phyloP scores from a whole-genome alignment of 2,113 vertebrate genomes.

The Pterocles burchelli region DNA sequence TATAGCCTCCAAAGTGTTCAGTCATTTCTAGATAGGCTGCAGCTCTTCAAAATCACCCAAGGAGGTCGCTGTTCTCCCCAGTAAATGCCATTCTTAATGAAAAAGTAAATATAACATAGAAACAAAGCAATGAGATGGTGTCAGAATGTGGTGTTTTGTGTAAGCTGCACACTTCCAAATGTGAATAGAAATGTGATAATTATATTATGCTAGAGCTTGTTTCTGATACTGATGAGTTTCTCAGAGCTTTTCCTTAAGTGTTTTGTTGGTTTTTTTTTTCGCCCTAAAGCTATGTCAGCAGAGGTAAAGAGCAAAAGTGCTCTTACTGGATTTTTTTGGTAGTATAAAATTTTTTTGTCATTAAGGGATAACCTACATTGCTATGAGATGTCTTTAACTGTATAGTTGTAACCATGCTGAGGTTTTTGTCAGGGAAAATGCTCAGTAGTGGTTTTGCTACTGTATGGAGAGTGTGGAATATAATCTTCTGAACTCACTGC shows the following conservation, averaged over 20 bases:
- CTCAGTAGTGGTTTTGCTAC: not conserved
- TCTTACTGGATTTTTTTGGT: not conserved
- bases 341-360: not conserved
- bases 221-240: not conserved
- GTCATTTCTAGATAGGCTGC: not conserved
- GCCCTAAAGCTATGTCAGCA: not conserved
- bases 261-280: not conserved
- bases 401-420: not conserved
- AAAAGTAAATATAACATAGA: not conserved
- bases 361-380: not conserved
- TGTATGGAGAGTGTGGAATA: not conserved
- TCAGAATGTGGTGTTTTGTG: not conserved
- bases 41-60: not conserved
- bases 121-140: not conserved
- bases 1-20: accelerated
- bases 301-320: not conserved
- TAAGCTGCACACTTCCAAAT: not conserved
- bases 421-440: not conserved
- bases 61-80: slow-evolving; percentile 9
- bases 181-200: not conserved
- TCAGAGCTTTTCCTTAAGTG: not conserved
- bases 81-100: not conserved
- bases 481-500: not conserved
- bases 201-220: not conserved
- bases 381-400: not conserved